Evolutionary conservation across 2,797 vertebrate genomes (phyloP), one percentile per base, ranked within the genome.

Genomic region (Scleropages formosus): DNA sequence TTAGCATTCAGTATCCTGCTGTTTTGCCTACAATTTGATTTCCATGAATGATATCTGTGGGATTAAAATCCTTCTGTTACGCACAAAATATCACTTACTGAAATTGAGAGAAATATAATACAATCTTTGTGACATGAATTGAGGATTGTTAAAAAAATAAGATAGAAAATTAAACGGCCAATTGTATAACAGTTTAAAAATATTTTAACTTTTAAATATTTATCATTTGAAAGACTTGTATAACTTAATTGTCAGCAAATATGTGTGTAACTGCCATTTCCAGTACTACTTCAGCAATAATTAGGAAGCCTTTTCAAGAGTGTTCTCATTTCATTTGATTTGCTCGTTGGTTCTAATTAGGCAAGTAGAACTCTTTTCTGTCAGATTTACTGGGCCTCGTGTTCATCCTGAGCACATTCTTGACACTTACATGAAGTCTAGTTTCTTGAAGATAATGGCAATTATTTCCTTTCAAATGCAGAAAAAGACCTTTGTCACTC

Each of bases 321-420:
- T 15, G 16, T 53, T 16, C 16, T 49, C 20, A 61, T n/a, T 20
- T 60, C 10, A 61, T 11, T 9, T 18, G 16, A 3, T 61, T 59
- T n/a, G 72, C 60, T 60, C n/a, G 59, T 60, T 39, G 24, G 56
- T 8, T 60, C 11, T 44, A 59, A 72, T 72, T 72, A 59, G 59
- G 27, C 56, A 18, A 26, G 59, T 56, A 39, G 70, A 20, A 39
- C 26, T 31, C 44, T 56, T 72, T 22, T 56, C 62, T 10, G 22
- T 68, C n/a, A 12, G 72, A 72, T 72, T 59, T 56, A 72, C 26
- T 26, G 9, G 18, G 56, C 72, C 60, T 72, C 56, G 11, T 44
- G 70, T 46, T 72, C 26, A 15, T 72, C 56, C 26, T 22, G 56
- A 72, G 1, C 13, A 72, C 22, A 22, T 72, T 47, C 56, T 59